Evolutionary conservation across 2,797 vertebrate genomes (phyloP), one percentile per base, ranked within the genome.

Genomic region (Luscinia megarhynchos): DNA sequence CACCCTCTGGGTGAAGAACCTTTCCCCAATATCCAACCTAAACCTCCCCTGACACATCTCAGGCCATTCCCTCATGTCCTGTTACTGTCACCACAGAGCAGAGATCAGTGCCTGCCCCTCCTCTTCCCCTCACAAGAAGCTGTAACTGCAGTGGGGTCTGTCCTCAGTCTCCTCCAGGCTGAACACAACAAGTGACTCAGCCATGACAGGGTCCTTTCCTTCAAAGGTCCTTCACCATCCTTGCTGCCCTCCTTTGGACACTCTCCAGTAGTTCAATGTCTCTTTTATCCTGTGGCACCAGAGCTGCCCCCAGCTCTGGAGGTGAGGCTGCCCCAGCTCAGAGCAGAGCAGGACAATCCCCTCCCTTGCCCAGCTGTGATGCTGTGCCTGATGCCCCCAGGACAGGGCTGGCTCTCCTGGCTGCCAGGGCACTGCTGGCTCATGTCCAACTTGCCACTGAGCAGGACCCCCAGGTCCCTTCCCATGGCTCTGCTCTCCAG

Each of bases 371-470:
- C 4, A 0, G 34, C 68, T 64, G 68, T 38, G 38, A 2, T 48
- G 68, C 59, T 83, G 59, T 12, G 13, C 51, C 68, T 57, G 80
- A 34, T 57, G 69, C 13, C 29, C 32, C 41, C 59, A 84, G 69
- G 34, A 57, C 81, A 73, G 20, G 34, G 3, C 2, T 74, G 59
- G 43, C 69, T 30, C 34, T 43, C 81, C 81, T 50, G 69, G 51
- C 69, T 64, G 51, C 51, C 81, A 57, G 81, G 81, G 34, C 69
- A 34, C 68, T 57, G 43, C 69, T 84, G 81, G 2, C 20, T 41
- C 51, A 6, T 2, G 36, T 21, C 0, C 26, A 57, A 2, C 6
- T 9, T 13, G 51, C 1, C 59, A 40, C 0, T 0, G 5, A 17
- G 16, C 69, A 66, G 43, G 24, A 26, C 9, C 2, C 20, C 36